phyloP scores from a whole-genome alignment of 2,888 invertebrate genomes.

The Zaprionus lineosus region DNA sequence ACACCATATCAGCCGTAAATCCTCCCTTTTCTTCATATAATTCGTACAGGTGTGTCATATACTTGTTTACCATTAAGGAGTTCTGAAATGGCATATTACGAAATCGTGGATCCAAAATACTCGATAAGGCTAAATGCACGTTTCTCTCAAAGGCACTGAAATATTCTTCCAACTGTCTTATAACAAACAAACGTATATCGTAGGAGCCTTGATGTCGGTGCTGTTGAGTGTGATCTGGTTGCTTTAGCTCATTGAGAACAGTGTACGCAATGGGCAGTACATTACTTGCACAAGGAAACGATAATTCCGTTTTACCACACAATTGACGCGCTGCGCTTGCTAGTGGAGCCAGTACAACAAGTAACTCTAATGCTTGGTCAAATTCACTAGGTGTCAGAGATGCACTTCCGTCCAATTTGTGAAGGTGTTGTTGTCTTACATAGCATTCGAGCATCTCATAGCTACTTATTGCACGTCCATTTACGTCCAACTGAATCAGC shows the following conservation, averaged over 20 bases:
- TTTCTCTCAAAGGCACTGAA: conserved; percentile 48
- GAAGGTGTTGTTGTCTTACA: conserved; percentile 11
- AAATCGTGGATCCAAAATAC: conserved; percentile 52
- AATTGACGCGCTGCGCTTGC: conserved; percentile 44
- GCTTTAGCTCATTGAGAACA: conserved; percentile 43
- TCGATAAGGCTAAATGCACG: conserved; percentile 33
- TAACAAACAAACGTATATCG: conserved; percentile 46
- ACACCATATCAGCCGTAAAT: not conserved
- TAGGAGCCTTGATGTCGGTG: conserved; percentile 32
- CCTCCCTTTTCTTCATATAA: conserved; percentile 25
- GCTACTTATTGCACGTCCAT: conserved; percentile 21
- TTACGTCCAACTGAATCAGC: conserved; percentile 10
- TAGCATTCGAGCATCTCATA: conserved; percentile 41
- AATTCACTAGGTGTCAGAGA: conserved; percentile 26
- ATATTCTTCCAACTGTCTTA: conserved; percentile 30
- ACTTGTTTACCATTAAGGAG: conserved; percentile 34
- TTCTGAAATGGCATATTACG: conserved; percentile 53
- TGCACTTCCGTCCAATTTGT: conserved; percentile 20
- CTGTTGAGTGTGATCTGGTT: conserved; percentile 13
- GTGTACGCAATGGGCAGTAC: conserved; percentile 48
- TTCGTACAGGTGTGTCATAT: conserved; percentile 46
- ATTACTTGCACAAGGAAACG: conserved; percentile 42
- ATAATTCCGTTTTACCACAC: not conserved
- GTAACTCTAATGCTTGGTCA: conserved; percentile 30
- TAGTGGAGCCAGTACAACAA: conserved; percentile 37